phyloP scores from a whole-genome alignment of 2,113 vertebrate genomes.

The Gopherus flavomarginatus region DNA sequence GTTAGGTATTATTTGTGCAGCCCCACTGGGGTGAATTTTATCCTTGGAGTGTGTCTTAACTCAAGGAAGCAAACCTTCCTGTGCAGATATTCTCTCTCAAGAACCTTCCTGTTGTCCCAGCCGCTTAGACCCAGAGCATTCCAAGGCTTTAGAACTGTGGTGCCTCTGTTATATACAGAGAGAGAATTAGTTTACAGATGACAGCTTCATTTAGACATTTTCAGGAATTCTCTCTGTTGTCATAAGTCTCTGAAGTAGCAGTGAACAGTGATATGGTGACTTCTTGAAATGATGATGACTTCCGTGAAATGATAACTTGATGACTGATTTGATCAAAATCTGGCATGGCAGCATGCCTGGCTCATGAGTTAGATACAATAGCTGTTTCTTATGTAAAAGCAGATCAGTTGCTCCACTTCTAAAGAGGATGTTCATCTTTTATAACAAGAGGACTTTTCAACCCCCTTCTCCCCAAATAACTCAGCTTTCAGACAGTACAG shows the following conservation, averaged over 20 bases:
- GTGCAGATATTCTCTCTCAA: neutral
- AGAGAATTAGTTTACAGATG: constrained; percentile 6
- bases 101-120: neutral
- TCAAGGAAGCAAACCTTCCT: neutral
- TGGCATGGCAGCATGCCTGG: neutral
- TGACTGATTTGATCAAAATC: constrained; percentile 45
- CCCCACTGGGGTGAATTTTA: neutral
- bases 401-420: constrained; percentile 27
- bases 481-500: neutral
- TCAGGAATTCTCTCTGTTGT: neutral
- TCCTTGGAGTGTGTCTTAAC: neutral
- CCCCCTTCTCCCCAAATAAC: neutral
- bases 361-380: constrained; percentile 17
- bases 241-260: neutral
- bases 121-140: neutral
- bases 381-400: constrained; percentile 29
- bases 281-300: neutral
- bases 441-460: neutral
- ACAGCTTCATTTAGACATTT: constrained; percentile 29
- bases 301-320: neutral
- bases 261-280: neutral
- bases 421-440: constrained; percentile 1
- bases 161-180: neutral
- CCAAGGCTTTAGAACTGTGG: neutral
- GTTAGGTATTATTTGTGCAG: neutral